These are phyloP conservation scores for Oncorhynchus clarkii DNA, from an alignment of 2,113 vertebrate species.

Conservation along the genomic window DNA sequence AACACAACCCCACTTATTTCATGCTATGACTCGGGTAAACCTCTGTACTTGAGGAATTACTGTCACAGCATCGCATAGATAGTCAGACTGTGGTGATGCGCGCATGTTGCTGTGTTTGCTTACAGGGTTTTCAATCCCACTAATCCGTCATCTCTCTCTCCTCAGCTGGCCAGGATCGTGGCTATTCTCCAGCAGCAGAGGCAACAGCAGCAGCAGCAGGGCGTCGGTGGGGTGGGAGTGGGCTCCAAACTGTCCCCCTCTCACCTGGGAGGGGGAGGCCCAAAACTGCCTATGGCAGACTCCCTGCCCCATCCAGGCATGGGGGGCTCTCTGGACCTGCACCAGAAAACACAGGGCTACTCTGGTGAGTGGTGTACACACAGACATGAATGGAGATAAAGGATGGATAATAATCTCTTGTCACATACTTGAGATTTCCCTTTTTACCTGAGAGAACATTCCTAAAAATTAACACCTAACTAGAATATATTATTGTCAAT, in stretches of 20 bases:
- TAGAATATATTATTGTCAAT: too few species aligned
- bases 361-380: slow-evolving; percentile 75
- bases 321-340: slow-evolving; percentile 88
- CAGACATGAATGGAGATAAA: too few species aligned
- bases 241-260: slow-evolving; percentile 95
- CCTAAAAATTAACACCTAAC: too few species aligned
- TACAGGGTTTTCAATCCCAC: neutral
- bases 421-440: too few species aligned
- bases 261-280: slow-evolving; percentile 81
- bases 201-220: slow-evolving; percentile 72
- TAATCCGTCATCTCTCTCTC: neutral
- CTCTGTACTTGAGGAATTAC: too few species aligned
- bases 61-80: too few species aligned
- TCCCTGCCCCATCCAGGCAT: slow-evolving; percentile 82
- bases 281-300: slow-evolving; percentile 87
- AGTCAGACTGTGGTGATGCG: too few species aligned
- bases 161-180: slow-evolving; percentile 91
- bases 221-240: slow-evolving; percentile 61
- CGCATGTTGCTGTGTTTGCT: too few species aligned
- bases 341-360: slow-evolving; percentile 88
- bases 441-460: too few species aligned
- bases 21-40: neutral
- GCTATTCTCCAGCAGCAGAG: slow-evolving; percentile 81
- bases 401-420: too few species aligned
- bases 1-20: too few species aligned